Conservation (phyloP, 2,113 vertebrate genomes). For the Anoura caudifer region DNA sequence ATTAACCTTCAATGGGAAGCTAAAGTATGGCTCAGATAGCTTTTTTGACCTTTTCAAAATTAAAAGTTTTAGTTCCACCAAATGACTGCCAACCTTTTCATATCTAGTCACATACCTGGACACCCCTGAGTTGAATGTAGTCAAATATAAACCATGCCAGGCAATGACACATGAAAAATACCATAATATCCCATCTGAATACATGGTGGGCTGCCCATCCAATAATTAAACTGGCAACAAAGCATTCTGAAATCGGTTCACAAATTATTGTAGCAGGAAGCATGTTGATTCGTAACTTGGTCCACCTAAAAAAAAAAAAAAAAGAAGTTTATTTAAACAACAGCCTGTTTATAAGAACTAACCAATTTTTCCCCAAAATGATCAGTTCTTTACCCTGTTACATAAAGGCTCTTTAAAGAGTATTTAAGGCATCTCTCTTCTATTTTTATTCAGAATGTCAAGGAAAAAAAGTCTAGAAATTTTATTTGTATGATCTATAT, state of each 20-base stretch:
- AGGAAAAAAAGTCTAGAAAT: constrained; percentile 17
- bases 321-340: not conserved
- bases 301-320: constrained; percentile 86
- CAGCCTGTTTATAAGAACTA: not conserved
- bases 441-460: not conserved
- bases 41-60: constrained; percentile 15
- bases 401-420: not conserved
- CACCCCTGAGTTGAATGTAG: constrained; percentile 96
- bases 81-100: not conserved
- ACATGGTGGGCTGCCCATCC: constrained; percentile 96
- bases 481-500: not conserved
- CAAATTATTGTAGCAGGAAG: constrained; percentile 94
- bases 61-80: constrained; percentile 10
- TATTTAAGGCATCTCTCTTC: constrained; percentile 10
- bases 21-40: not conserved
- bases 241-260: constrained; percentile 97
- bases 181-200: constrained; percentile 98
- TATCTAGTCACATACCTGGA: constrained; percentile 87
- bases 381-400: not conserved
- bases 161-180: constrained; percentile 99
- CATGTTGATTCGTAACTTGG: constrained; percentile 98
- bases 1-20: not conserved
- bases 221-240: constrained; percentile 97
- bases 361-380: not conserved
- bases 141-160: constrained; percentile 98